These are phyloP conservation scores for Calameuta filiformis DNA, from an alignment of 2,888 invertebrate species.

Conservation along the genomic window DNA sequence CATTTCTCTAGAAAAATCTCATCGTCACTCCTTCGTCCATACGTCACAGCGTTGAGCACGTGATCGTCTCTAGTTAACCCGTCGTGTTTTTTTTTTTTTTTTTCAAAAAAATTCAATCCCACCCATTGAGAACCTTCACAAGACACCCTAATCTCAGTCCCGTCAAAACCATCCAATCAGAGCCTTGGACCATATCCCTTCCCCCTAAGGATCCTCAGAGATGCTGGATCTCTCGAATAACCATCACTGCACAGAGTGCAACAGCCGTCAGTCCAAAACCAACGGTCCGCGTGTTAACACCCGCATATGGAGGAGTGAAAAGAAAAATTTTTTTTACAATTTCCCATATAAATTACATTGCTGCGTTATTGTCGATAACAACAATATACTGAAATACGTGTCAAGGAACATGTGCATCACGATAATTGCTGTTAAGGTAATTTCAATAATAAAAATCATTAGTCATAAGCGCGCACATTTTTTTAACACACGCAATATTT, in stretches of 20 bases:
- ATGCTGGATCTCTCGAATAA: background rate
- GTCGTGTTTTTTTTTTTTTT: background rate
- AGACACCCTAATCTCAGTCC: background rate
- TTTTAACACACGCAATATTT: too few species aligned
- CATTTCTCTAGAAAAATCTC: background rate
- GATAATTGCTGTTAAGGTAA: conserved; percentile 42
- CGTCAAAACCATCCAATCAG: background rate
- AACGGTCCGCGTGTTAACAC: background rate
- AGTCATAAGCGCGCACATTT: too few species aligned
- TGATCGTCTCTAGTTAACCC: background rate
- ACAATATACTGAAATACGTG: background rate
- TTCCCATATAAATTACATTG: background rate
- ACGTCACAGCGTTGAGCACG: background rate
- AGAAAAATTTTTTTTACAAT: background rate
- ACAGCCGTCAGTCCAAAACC: background rate
- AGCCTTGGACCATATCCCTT: conserved; percentile 5
- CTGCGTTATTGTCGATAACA: background rate
- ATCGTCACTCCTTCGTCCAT: background rate
- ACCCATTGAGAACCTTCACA: conserved; percentile 1
- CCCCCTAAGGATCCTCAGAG: background rate
- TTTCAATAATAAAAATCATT: conserved; percentile 2
- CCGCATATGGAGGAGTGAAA: background rate
- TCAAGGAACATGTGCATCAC: conserved; percentile 44
- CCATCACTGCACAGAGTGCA: background rate
- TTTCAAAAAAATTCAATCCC: background rate